These are phyloP conservation scores for Desmodus rotundus DNA, from an alignment of 2,113 vertebrate genomes.

Conservation along the genomic window DNA sequence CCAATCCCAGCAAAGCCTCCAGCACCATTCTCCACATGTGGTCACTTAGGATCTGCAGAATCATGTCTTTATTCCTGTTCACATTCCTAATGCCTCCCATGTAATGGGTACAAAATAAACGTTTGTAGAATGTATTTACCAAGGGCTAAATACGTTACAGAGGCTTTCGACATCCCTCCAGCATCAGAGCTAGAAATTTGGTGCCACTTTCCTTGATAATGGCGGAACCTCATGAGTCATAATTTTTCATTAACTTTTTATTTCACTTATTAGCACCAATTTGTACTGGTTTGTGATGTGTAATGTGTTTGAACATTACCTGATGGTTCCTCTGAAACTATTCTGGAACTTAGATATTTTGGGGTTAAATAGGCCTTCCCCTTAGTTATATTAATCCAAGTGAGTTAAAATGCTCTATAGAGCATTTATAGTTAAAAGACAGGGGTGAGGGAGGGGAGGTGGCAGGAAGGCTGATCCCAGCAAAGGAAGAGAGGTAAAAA, in stretches of 20 bases:
- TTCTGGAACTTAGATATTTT: neutral
- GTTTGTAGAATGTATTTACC: neutral
- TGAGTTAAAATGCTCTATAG: neutral
- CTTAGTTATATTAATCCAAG: neutral
- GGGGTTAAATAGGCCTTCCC: neutral
- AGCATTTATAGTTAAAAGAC: neutral
- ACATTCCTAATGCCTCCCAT: neutral
- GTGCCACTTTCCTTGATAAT: neutral
- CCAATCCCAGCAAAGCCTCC: neutral
- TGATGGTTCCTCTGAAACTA: neutral
- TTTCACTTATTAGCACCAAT: slow-evolving; percentile 33
- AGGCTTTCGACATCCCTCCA: neutral
- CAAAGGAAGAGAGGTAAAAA: neutral
- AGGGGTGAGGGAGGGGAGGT: too few species aligned
- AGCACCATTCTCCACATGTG: neutral
- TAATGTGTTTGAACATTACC: neutral
- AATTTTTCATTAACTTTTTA: slow-evolving; percentile 43
- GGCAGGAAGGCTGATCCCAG: too few species aligned
- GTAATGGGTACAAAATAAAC: neutral
- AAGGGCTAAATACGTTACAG: neutral
- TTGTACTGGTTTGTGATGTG: neutral
- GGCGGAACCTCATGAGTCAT: neutral
- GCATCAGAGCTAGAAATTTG: neutral
- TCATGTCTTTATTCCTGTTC: neutral
- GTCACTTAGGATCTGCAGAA: too few species aligned